Base-by-base conservation (phyloP, 2,888 invertebrate genomes). In the Ctenicera cuprea region DNA sequence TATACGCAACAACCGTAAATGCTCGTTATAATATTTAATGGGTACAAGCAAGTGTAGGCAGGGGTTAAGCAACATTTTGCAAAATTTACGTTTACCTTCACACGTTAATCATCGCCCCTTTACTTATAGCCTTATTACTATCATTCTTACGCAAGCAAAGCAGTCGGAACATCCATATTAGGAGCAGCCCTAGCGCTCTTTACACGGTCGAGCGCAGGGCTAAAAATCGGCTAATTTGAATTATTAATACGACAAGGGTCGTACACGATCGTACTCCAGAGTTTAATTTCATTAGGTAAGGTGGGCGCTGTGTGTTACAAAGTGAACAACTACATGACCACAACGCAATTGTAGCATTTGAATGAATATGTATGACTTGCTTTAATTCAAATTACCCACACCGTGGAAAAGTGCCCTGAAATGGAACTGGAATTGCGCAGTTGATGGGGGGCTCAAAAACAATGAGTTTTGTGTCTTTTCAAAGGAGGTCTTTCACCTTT, bases 291-390 rank as follows among this genome's bases (percentile, higher is more conserved):
- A 62, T 62, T 62, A 62, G 20, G 38, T 38, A 59, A 62, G 62
- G 62, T 62, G 62, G 62, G 62, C 62, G 41, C 22, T 26, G 26
- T 43, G 43, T 22, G 57, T 22, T 62, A 14, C 62, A 41, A 37
- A 41, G 43, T 62, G 59, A 59, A 59, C 59, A 33, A 33, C 38
- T 41, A 41, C 62, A 62, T 41, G 43, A 26, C 62, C 62, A 43
- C 54, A 22, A 16, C 62, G 62, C 43, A 62, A 59, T 43, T 62
- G 62, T 43, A 43, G 41, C 41, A 14, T 43, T 57, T 57, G 33
- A 57, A 57, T 62, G 62, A 62, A 62, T 62, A 62, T 62, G 62
- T 62, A 62, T 62, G 62, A 62, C 62, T 54, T 62, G 62, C 22
- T 62, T 43, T 43, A 62, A 62, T 62, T 62, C 43, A 26, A 62